Evolutionary conservation across 2,113 vertebrate genomes (phyloP), one percentile per base, ranked within the genome.

Genomic region (Setophaga coronata): DNA sequence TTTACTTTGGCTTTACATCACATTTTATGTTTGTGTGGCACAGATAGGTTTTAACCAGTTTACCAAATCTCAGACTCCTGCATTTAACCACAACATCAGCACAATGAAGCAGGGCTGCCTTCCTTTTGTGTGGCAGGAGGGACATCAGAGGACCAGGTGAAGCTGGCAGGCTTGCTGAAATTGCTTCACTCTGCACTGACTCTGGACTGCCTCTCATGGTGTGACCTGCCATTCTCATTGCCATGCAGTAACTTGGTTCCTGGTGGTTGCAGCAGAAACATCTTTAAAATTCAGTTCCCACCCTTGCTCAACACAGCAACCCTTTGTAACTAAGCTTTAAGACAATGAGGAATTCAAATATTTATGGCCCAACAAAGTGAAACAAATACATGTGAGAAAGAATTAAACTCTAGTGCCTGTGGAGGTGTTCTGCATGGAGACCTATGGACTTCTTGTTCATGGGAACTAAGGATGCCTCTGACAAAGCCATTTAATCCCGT

Each of bases 91-190:
- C 45, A 31, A 7, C 36, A 70, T n/a, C n/a, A 56, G 8, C 58
- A 24, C 42, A 57, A 26, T 0, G 21, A 28, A 61, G 45, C 29
- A 48, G 18, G n/a, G 42, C 42, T 80, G 66, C n/a, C 24, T 40
- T 24, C 48, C 31, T 61, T 53, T 19, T 10, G 21, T 40, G 48
- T 28, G 54, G 38, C 24, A 51, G 26, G 53, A 69, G 18, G 62
- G 28, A 65, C 33, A 36, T n/a, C 40, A 69, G 76, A 70, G 54
- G 40, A 80, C 19, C 15, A 13, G 2, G 7, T 8, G 33, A 40
- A 61, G 11, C 21, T 0, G 0, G n/a, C 38, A 56, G 18, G 17
- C 11, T 57, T 15, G 3, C n/a, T 57, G 36, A 66, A 69, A 36
- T 26, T 61, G 40, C 40, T 50, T 94, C 8, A 7, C 9, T 77